Evolutionary conservation across 2,888 invertebrate genomes (phyloP).

Genomic region (Pristionchus mayeri): DNA sequence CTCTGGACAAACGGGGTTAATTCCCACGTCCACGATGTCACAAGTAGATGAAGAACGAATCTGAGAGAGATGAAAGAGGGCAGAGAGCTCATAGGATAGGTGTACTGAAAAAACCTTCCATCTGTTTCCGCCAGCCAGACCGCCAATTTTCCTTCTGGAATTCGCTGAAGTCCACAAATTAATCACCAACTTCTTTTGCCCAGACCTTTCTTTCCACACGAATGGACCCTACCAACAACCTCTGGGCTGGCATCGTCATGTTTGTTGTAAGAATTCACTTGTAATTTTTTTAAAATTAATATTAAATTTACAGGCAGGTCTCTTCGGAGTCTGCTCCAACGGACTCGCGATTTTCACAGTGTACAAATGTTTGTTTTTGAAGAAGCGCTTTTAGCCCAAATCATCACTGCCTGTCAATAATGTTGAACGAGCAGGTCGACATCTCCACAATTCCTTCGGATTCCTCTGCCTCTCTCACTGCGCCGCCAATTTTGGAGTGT

Average conservation of each 20-base stretch:
- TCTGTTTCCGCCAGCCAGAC: too few relatives aligned
- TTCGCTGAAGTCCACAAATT: too few relatives aligned
- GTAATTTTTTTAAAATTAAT: neutral
- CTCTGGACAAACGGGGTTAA: too few relatives aligned
- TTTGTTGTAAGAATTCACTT: neutral
- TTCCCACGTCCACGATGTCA: neutral
- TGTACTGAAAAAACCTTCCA: too few relatives aligned
- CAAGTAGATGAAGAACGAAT: neutral
- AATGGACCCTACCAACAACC: neutral
- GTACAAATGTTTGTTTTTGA: neutral
- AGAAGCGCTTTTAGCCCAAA: neutral
- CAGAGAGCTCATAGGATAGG: too few relatives aligned
- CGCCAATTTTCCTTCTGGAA: too few relatives aligned
- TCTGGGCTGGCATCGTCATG: conserved; percentile 27
- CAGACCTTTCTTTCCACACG: too few relatives aligned
- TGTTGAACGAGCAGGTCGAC: neutral
- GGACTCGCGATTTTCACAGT: conserved; percentile 2
- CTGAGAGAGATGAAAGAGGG: too few relatives aligned
- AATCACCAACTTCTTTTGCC: too few relatives aligned
- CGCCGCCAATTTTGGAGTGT: conserved; percentile 46
- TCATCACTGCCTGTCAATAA: neutral
- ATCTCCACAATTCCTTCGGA: conserved; percentile 44
- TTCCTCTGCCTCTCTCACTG: conserved; percentile 42
- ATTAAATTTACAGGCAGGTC: neutral
- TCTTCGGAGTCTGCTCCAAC: conserved; percentile 35